These are phyloP conservation scores for Sylvia borin DNA, from an alignment of 2,797 vertebrate species.

Conservation along the genomic window DNA sequence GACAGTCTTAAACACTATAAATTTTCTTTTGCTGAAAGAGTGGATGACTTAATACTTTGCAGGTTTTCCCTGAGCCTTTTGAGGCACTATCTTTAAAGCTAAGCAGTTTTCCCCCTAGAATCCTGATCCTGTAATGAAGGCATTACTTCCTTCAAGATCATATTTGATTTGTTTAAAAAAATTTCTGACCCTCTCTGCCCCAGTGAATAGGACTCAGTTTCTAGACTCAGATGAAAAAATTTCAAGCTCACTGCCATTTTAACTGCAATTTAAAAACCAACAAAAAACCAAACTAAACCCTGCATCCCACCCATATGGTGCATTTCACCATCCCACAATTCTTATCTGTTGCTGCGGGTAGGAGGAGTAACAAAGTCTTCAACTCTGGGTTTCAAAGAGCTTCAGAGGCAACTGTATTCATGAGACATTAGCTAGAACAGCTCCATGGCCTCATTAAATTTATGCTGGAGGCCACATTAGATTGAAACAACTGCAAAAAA, in stretches of 20 bases:
- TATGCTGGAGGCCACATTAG: background rate
- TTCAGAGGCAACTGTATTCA: background rate
- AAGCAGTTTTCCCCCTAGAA: background rate
- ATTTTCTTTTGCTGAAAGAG: background rate
- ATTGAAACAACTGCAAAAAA: background rate
- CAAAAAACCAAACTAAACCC: background rate
- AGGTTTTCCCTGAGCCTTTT: background rate
- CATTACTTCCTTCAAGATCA: background rate
- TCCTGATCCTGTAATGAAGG: background rate
- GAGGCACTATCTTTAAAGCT: background rate
- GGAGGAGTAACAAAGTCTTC: background rate
- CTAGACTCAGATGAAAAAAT: background rate
- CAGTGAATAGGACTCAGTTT: background rate
- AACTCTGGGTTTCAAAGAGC: background rate
- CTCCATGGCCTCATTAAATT: background rate
- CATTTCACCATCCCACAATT: background rate
- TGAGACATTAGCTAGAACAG: background rate
- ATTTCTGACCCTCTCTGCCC: background rate
- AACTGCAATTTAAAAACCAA: background rate
- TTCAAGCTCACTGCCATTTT: background rate
- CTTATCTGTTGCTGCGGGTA: background rate
- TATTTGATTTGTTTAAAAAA: background rate
- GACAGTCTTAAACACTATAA: background rate
- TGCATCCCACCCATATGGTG: fast-evolving
- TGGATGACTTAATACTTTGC: background rate